phyloP scores from a whole-genome alignment of 2,888 invertebrate species.

The Crioceris asparagi region DNA sequence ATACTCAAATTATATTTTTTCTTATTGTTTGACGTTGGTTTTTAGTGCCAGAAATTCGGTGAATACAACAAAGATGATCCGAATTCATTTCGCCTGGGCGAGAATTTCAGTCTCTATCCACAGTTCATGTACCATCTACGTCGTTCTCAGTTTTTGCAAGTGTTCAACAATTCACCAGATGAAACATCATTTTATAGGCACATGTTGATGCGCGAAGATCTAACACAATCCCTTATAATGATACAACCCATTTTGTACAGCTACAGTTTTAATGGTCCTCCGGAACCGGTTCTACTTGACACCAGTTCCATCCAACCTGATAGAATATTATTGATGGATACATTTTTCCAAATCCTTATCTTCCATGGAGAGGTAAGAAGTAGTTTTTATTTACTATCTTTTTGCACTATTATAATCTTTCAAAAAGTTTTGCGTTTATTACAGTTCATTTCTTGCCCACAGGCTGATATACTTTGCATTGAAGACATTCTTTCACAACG shows the following conservation, averaged over 20 bases:
- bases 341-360: constrained; percentile 99
- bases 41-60: constrained; percentile 97
- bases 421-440: no score
- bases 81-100: constrained; percentile 87
- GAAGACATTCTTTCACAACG: no score
- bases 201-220: constrained; percentile 93
- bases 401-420: not conserved
- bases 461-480: no score
- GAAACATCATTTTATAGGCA: constrained; percentile 99
- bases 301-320: constrained; percentile 97
- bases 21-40: constrained; percentile 19
- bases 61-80: constrained; percentile 97
- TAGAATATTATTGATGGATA: constrained; percentile 96
- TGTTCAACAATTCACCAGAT: constrained; percentile 99
- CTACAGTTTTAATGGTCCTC: constrained; percentile 95
- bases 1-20: not conserved
- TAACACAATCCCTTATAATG: constrained; percentile 97
- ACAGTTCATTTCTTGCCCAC: no score
- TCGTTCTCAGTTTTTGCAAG: constrained; percentile 96
- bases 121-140: constrained; percentile 99
- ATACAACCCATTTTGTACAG: constrained; percentile 98
- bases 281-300: constrained; percentile 94
- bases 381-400: no score
- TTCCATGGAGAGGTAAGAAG: constrained; percentile 88
- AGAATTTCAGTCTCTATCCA: constrained; percentile 96